Percentiles rank a stretch among this genome's conserved stretches.
Conservation (phyloP, 2,888 invertebrate species). For the Oeneis ivallda region DNA sequence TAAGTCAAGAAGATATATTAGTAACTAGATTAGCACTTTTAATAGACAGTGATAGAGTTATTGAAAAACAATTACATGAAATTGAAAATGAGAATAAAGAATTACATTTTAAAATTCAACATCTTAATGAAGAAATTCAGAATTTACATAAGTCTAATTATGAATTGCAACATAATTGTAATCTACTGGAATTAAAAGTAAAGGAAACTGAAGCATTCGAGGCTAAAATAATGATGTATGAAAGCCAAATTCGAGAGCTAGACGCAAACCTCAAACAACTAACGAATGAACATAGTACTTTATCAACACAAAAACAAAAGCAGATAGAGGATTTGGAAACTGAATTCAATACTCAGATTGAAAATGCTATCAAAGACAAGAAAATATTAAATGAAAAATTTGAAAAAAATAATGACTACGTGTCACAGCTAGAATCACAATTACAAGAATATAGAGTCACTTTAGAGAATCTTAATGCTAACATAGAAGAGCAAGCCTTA, state of each 20-base stretch:
- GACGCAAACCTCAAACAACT: slow-evolving; percentile 68
- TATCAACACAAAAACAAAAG: slow-evolving; percentile 67
- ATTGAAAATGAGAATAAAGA: slow-evolving; percentile 80
- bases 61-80: slow-evolving; percentile 84
- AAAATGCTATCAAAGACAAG: slow-evolving; percentile 73
- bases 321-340: slow-evolving; percentile 72
- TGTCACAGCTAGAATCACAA: slow-evolving; percentile 61
- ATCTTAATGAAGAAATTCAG: slow-evolving; percentile 77
- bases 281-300: slow-evolving; percentile 62
- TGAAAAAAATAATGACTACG: slow-evolving; percentile 74
- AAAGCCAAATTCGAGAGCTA: slow-evolving; percentile 66
- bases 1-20: slow-evolving; percentile 83
- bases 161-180: slow-evolving; percentile 68
- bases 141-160: slow-evolving; percentile 69
- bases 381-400: slow-evolving; percentile 74
- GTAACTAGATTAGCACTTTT: slow-evolving; percentile 83
- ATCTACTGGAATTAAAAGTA: slow-evolving; percentile 60
- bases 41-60: slow-evolving; percentile 83
- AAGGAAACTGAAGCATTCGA: slow-evolving; percentile 58
- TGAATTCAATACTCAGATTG: slow-evolving; percentile 72
- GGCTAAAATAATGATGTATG: slow-evolving; percentile 55
- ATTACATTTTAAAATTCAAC: slow-evolving; percentile 77
- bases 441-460: slow-evolving; percentile 62
- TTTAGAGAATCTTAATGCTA: slow-evolving; percentile 58
- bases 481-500: slow-evolving; percentile 60